phyloP scores from a whole-genome alignment of 2,113 vertebrate genomes.

The Colius striatus region DNA sequence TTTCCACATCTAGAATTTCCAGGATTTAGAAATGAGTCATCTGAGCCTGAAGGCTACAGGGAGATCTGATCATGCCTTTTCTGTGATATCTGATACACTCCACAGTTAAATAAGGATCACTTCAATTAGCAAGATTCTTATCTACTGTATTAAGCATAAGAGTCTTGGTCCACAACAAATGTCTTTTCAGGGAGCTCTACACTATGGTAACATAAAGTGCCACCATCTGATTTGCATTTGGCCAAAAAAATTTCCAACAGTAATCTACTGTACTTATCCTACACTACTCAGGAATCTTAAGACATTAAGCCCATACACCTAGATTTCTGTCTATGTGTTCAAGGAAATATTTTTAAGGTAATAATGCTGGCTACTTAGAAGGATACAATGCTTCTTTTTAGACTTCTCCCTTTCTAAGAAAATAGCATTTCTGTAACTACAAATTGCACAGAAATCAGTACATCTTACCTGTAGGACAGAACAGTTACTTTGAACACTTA shows the following conservation, averaged over 20 bases:
- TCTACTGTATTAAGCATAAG: neutral
- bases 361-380: neutral
- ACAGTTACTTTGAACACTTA: neutral
- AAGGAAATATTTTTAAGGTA: neutral
- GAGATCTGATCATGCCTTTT: neutral
- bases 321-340: neutral
- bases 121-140: neutral
- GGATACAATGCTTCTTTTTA: neutral
- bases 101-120: neutral
- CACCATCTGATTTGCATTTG: neutral
- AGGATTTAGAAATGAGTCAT: neutral
- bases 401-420: neutral
- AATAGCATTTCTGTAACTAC: neutral
- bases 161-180: neutral
- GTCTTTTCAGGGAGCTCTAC: neutral
- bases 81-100: neutral
- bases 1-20: neutral
- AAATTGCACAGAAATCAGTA: neutral
- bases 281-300: neutral
- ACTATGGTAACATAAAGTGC: neutral
- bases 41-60: neutral
- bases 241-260: neutral
- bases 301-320: neutral
- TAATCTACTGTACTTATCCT: neutral
- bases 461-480: neutral